phyloP scores from a whole-genome alignment of 2,113 vertebrate species.

The Lepus europaeus region DNA sequence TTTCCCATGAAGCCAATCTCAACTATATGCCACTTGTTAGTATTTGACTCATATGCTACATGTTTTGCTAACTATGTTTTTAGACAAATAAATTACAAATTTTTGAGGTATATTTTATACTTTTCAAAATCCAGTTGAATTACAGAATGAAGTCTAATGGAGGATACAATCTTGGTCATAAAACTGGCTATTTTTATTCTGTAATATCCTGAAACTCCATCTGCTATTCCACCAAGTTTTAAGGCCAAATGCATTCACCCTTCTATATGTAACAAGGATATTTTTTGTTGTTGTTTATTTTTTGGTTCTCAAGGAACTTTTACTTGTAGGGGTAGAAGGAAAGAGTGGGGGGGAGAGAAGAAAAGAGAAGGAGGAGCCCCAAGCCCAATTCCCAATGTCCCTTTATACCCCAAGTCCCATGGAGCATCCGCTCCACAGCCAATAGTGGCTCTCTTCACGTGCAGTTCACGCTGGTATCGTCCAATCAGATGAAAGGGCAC shows the following conservation, averaged over 20 bases:
- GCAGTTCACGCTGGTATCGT: too few relatives aligned
- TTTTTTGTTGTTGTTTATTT: background rate
- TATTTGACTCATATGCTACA: background rate
- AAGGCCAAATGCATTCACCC: background rate
- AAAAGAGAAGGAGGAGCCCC: too few relatives aligned
- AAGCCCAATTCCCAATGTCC: too few relatives aligned
- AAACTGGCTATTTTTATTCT: constrained; percentile 47
- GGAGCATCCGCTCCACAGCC: too few relatives aligned
- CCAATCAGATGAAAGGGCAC: too few relatives aligned
- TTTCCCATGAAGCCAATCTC: background rate
- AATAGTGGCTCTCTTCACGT: too few relatives aligned
- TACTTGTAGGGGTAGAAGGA: too few relatives aligned
- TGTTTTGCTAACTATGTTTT: background rate
- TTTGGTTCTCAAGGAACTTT: too few relatives aligned
- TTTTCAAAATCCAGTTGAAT: background rate
- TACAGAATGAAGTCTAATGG: background rate
- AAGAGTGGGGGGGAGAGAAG: too few relatives aligned
- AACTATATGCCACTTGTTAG: too few relatives aligned
- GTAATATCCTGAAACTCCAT: constrained; percentile 51
- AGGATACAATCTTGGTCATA: background rate
- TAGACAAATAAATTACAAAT: background rate
- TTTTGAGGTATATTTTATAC: background rate
- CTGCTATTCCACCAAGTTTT: constrained; percentile 36
- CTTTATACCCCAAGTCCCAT: too few relatives aligned
- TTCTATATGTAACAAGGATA: constrained; percentile 30